Percentiles rank a stretch among this genome's conserved stretches.
Evolutionary conservation across 2,888 invertebrate species (phyloP).

Genomic region (Chloromyia formosa): DNA sequence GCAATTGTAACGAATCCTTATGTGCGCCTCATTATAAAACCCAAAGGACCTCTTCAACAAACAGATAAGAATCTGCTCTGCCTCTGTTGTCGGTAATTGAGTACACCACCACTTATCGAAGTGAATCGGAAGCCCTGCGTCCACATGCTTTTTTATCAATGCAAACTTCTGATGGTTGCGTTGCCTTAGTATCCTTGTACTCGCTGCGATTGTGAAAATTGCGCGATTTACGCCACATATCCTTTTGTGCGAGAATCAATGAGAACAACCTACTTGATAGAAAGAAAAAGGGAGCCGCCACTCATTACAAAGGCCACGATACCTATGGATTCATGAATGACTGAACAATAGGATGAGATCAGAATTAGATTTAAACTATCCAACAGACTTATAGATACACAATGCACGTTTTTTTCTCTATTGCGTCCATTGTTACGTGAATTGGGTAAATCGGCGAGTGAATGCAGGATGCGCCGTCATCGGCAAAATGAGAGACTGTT

Average conservation of each 20-base stretch:
- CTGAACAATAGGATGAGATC: conserved; percentile 43
- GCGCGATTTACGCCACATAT: conserved; percentile 42
- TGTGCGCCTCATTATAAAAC: conserved; percentile 4
- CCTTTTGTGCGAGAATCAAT: conserved; percentile 16
- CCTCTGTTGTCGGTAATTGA: conserved; percentile 35
- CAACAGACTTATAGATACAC: conserved; percentile 2
- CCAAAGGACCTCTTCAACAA: conserved; percentile 6
- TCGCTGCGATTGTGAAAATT: conserved; percentile 31
- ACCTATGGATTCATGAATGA: conserved; percentile 17
- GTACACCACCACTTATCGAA: conserved; percentile 36
- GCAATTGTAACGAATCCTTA: not conserved
- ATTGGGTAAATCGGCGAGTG: not conserved
- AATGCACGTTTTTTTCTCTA: conserved; percentile 15
- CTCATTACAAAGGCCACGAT: conserved; percentile 16
- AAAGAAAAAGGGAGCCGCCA: not conserved
- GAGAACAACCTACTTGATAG: conserved; percentile 3
- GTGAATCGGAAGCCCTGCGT: conserved; percentile 15
- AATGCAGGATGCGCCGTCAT: not conserved
- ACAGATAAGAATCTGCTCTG: not conserved
- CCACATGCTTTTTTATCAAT: conserved; percentile 5
- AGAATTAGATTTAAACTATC: conserved; percentile 46
- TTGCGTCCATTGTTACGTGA: conserved; percentile 5
- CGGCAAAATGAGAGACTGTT: not conserved
- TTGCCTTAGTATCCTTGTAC: not conserved
- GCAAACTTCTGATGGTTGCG: not conserved